Conservation (phyloP, 2,888 invertebrate species). For the Acrobasis consociella region DNA sequence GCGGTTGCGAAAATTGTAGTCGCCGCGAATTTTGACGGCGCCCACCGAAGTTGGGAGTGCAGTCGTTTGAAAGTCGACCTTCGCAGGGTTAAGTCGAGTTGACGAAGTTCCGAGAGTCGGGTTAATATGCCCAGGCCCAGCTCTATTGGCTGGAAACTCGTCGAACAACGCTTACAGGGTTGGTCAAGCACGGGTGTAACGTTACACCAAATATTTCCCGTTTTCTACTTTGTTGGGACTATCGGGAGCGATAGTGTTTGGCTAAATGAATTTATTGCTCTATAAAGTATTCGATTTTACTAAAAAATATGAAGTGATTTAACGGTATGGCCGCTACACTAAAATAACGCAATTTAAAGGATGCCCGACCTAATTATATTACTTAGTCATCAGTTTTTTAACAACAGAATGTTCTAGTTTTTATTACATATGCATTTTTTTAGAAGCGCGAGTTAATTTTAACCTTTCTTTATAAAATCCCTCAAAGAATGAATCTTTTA, state of each 20-base stretch:
- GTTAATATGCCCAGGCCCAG: constrained; percentile 53
- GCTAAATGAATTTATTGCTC: not conserved
- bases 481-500: no score
- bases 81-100: constrained; percentile 53
- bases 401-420: no score
- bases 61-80: constrained; percentile 67
- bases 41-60: constrained; percentile 53
- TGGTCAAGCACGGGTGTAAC: constrained; percentile 4
- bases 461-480: no score
- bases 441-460: no score
- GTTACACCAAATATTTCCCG: not conserved
- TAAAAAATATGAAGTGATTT: not conserved
- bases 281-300: not conserved
- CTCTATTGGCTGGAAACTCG: constrained; percentile 46
- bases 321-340: not conserved
- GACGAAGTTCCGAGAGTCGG: constrained; percentile 51
- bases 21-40: constrained; percentile 62
- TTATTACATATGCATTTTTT: no score
- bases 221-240: not conserved
- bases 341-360: no score
- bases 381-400: no score
- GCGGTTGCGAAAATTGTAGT: constrained; percentile 71
- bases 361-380: no score
- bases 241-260: not conserved
- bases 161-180: constrained; percentile 26